These are phyloP conservation scores for Desoria tigrina DNA, from an alignment of 2,888 invertebrate species.

Conservation along the genomic window DNA sequence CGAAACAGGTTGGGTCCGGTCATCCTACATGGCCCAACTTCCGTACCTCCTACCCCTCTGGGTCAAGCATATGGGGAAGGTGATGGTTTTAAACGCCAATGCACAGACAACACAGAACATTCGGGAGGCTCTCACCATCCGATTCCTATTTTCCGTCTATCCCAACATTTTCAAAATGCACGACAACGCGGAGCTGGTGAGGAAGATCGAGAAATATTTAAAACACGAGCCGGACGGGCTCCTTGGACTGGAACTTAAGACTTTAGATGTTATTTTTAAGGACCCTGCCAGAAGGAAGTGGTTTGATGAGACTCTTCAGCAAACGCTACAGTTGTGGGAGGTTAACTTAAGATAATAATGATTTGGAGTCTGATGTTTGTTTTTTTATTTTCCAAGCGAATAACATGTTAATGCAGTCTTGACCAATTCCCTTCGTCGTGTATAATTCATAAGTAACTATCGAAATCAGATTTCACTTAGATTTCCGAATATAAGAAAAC, in stretches of 20 bases:
- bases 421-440: no score
- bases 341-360: slow-evolving; percentile 74
- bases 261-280: slow-evolving; percentile 75
- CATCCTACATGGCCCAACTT: slow-evolving; percentile 53
- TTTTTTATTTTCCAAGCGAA: neutral
- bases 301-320: slow-evolving; percentile 86
- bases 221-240: slow-evolving; percentile 60
- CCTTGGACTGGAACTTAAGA: slow-evolving; percentile 76
- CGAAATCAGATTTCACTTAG: no score
- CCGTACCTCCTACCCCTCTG: slow-evolving; percentile 53
- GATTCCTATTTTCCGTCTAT: slow-evolving; percentile 53
- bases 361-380: slow-evolving; percentile 1
- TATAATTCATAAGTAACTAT: no score
- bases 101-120: slow-evolving; percentile 50
- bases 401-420: no score
- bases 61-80: slow-evolving; percentile 54
- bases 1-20: slow-evolving; percentile 53
- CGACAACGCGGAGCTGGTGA: slow-evolving; percentile 53
- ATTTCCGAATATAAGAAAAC: no score
- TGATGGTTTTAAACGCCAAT: slow-evolving; percentile 52
- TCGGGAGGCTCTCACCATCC: slow-evolving; percentile 53
- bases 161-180: slow-evolving; percentile 54
- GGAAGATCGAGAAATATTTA: slow-evolving; percentile 52
- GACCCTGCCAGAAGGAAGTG: slow-evolving; percentile 73
- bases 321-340: slow-evolving; percentile 87